Conservation (phyloP, 2,888 invertebrate species). For the Sepioteuthis lessoniana region DNA sequence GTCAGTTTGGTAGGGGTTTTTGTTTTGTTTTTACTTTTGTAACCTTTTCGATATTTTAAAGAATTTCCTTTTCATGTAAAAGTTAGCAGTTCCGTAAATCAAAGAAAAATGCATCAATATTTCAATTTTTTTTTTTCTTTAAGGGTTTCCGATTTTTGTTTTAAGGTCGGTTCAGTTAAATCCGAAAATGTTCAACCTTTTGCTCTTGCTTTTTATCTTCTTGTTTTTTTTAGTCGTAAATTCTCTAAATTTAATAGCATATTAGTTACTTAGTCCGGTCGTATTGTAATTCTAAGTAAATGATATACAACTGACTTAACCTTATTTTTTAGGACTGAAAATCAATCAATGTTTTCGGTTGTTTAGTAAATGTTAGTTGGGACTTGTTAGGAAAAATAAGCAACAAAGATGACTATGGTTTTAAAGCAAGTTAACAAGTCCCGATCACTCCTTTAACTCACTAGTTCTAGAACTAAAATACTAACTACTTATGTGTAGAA, state of each 20-base stretch:
- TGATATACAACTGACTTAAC: neutral
- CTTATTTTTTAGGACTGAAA: neutral
- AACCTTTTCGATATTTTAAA: neutral
- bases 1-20: too few relatives aligned
- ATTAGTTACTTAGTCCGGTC: neutral
- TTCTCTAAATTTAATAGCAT: neutral
- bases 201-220: neutral
- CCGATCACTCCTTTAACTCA: neutral
- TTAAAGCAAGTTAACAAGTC: neutral
- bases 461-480: constrained; percentile 33
- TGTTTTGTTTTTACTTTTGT: neutral
- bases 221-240: neutral
- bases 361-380: too few relatives aligned
- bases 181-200: neutral
- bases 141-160: neutral
- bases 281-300: neutral
- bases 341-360: neutral
- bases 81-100: neutral
- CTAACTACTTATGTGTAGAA: neutral
- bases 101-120: neutral
- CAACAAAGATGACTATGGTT: neutral
- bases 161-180: neutral
- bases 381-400: too few relatives aligned
- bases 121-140: neutral
- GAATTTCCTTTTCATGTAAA: neutral